Evolutionary conservation across 2,113 vertebrate species (phyloP).

Genomic region (Bubalus kerabau): DNA sequence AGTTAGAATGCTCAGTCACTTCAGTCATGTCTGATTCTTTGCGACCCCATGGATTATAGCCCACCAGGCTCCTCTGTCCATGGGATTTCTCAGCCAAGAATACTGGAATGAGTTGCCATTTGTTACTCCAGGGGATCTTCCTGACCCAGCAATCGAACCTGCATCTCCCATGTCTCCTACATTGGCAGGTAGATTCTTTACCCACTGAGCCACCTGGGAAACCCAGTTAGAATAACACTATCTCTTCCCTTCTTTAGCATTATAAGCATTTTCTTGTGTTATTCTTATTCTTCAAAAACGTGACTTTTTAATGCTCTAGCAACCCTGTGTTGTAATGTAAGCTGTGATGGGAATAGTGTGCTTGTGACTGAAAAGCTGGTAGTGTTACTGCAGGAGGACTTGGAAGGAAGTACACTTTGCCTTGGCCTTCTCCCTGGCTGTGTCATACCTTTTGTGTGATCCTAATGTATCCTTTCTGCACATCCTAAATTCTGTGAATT

Average conservation of each 20-base stretch:
- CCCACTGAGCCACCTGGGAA: neutral
- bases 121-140: neutral
- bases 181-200: neutral
- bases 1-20: neutral
- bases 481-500: neutral
- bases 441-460: neutral
- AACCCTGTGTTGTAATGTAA: neutral
- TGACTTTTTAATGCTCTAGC: neutral
- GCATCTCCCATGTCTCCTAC: neutral
- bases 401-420: neutral
- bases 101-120: neutral
- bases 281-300: neutral
- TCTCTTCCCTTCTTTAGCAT: constrained; percentile 18
- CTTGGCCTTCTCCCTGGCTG: neutral
- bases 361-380: neutral
- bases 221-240: neutral
- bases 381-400: neutral
- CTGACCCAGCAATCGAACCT: neutral
- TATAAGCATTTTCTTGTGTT: neutral
- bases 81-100: neutral
- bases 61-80: neutral
- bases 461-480: neutral
- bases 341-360: neutral
- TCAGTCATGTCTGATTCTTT: neutral
- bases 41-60: neutral